A percentile compares a stretch with the other conserved stretches of the same genome.
Evolutionary conservation across 2,888 invertebrate genomes (phyloP).

Genomic region (Drosophila pegasa): DNA sequence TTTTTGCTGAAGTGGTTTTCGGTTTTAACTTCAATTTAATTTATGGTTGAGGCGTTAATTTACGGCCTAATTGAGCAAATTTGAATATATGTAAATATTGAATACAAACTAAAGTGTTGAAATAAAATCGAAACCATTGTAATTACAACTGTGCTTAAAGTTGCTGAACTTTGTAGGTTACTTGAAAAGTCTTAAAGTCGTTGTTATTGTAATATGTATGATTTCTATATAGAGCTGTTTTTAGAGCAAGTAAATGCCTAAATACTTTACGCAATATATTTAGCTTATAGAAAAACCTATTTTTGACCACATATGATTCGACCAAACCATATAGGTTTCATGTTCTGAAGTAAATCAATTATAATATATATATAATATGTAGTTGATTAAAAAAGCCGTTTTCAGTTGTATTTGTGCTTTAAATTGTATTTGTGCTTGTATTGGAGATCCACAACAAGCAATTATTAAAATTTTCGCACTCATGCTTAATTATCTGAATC

Average conservation of each 20-base stretch:
- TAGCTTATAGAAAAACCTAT: too few relatives aligned
- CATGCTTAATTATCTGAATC: constrained; percentile 6
- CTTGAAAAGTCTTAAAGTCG: neutral
- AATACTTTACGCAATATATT: too few relatives aligned
- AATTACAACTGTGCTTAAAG: constrained; percentile 8
- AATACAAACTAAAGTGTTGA: constrained; percentile 52
- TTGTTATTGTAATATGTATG: neutral
- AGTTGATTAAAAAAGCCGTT: too few relatives aligned
- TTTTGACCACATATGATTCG: too few relatives aligned
- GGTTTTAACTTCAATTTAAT: constrained; percentile 70
- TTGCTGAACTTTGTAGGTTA: neutral
- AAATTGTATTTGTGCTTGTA: neutral
- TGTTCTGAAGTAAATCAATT: too few relatives aligned
- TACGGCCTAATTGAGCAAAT: constrained; percentile 75
- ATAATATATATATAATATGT: too few relatives aligned
- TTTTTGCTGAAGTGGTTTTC: constrained; percentile 66
- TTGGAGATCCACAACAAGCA: neutral
- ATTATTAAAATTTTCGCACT: neutral
- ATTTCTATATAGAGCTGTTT: neutral
- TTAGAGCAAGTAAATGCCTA: too few relatives aligned
- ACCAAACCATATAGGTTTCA: too few relatives aligned
- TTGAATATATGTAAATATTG: constrained; percentile 60
- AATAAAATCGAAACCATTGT: constrained; percentile 42
- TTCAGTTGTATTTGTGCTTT: too few relatives aligned
- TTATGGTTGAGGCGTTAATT: constrained; percentile 75